Evolutionary conservation across 2,888 invertebrate genomes (phyloP).

Genomic region (Phaedon cochleariae): DNA sequence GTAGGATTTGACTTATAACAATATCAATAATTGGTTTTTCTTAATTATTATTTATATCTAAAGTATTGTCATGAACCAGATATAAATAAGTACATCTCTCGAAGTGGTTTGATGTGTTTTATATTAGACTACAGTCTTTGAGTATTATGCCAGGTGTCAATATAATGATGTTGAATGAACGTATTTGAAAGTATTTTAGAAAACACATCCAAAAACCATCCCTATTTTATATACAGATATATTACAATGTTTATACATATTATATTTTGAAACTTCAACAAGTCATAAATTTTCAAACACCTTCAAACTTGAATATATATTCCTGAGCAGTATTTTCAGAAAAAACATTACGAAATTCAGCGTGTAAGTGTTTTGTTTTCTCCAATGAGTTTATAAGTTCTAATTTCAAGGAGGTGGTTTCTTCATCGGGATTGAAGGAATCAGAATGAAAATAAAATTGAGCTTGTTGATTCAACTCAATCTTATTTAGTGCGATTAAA

Average conservation of each 20-base stretch:
- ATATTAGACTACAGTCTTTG: conserved; percentile 39
- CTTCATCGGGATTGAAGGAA: no score
- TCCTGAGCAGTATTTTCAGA: conserved; percentile 10
- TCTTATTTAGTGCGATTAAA: no score
- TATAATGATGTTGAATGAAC: conserved; percentile 22
- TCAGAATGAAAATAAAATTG: no score
- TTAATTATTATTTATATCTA: conserved; percentile 60
- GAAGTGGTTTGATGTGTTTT: conserved; percentile 42
- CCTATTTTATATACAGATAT: conserved; percentile 32
- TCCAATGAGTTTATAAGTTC: no score
- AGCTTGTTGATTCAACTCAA: no score
- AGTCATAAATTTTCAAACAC: conserved; percentile 30
- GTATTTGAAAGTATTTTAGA: conserved; percentile 25
- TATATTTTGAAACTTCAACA: conserved; percentile 24
- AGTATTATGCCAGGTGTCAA: conserved; percentile 25
- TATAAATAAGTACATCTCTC: conserved; percentile 43
- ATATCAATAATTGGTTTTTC: conserved; percentile 56
- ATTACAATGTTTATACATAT: conserved; percentile 31
- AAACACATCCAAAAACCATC: conserved; percentile 36
- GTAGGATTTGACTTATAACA: conserved; percentile 51
- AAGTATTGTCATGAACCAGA: conserved; percentile 64
- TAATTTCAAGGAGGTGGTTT: no score
- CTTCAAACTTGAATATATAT: conserved; percentile 24
- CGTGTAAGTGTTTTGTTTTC: background rate
- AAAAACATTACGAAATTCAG: background rate